A percentile compares a stretch with the other conserved stretches of the same genome.
phyloP scores from a whole-genome alignment of 1,140 invertebrate species.

The Drosophila bifasciata region DNA sequence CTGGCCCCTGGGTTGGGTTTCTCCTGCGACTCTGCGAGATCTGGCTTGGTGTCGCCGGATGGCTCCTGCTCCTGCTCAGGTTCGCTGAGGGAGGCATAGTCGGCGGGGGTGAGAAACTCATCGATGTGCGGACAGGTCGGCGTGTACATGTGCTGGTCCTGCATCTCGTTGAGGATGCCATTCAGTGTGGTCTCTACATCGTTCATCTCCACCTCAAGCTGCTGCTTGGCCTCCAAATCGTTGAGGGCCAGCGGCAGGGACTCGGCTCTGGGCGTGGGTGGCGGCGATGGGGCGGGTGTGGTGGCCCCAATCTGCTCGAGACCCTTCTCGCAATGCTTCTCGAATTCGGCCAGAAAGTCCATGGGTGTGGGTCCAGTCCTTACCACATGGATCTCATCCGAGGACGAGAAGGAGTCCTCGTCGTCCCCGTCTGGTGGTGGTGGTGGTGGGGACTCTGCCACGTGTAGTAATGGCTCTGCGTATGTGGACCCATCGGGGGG shows the following conservation, averaged over 20 bases:
- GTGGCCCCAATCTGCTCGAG: slow-evolving; percentile 34
- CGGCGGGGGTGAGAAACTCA: slow-evolving; percentile 71
- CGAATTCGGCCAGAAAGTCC: slow-evolving; percentile 70
- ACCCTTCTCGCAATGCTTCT: slow-evolving; percentile 61
- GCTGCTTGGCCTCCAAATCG: slow-evolving; percentile 58
- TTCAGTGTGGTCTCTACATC: slow-evolving; percentile 79
- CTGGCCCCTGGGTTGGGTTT: background rate
- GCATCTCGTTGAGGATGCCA: slow-evolving; percentile 79
- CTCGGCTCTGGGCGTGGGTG: slow-evolving; percentile 3
- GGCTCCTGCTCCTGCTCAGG: background rate
- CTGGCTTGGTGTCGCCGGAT: background rate
- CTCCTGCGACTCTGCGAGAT: slow-evolving; percentile 5
- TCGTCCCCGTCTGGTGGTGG: background rate
- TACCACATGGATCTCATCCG: slow-evolving; percentile 2
- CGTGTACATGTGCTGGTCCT: slow-evolving; percentile 79
- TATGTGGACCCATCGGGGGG: background rate
- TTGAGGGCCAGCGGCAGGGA: slow-evolving; percentile 29
- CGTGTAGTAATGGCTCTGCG: background rate
- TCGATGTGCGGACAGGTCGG: slow-evolving; percentile 65
- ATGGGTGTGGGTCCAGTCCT: slow-evolving; percentile 43
- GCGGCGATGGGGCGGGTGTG: slow-evolving; percentile 12
- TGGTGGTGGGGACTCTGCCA: slow-evolving; percentile 13
- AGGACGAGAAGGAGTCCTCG: background rate
- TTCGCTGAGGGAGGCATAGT: slow-evolving; percentile 67
- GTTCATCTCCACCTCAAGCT: slow-evolving; percentile 73